Percentiles rank a stretch among this genome's conserved stretches.
These are phyloP conservation scores for Rhabdomys pumilio DNA, from an alignment of 2,797 vertebrate species.

Conservation along the genomic window DNA sequence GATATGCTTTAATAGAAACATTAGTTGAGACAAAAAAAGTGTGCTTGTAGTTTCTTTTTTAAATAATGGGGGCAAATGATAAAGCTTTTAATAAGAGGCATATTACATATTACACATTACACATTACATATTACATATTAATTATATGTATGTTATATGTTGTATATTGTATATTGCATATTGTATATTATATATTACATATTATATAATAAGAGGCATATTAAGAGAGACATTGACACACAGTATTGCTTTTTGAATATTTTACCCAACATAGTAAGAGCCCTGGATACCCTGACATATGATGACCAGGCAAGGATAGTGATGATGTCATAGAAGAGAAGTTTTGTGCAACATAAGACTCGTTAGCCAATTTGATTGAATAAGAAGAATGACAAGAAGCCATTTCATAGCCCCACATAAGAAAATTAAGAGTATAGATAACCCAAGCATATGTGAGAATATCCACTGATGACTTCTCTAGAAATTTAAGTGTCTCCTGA, in stretches of 20 bases:
- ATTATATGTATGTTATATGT: too few species aligned
- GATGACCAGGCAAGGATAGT: neutral
- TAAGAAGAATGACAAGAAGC: neutral
- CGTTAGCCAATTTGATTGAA: neutral
- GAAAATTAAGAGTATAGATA: neutral
- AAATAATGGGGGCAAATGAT: neutral
- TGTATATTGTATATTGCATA: too few species aligned
- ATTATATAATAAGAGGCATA: neutral
- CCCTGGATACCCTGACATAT: neutral
- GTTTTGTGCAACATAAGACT: neutral
- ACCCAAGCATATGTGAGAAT: neutral
- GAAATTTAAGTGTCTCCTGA: neutral
- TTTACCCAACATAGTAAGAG: neutral
- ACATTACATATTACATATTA: too few species aligned
- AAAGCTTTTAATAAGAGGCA: neutral
- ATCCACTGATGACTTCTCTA: neutral
- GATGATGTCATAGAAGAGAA: constrained; percentile 45
- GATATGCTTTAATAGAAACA: neutral
- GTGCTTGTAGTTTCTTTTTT: neutral
- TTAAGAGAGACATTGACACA: constrained; percentile 34
- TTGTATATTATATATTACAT: too few species aligned
- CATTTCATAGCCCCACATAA: neutral
- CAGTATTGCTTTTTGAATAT: neutral
- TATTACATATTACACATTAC: too few species aligned
- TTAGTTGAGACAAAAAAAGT: neutral